Evolutionary conservation across 2,888 invertebrate species (phyloP), one percentile per base, ranked within the genome.

Genomic region (Ennomos fuscantarius): DNA sequence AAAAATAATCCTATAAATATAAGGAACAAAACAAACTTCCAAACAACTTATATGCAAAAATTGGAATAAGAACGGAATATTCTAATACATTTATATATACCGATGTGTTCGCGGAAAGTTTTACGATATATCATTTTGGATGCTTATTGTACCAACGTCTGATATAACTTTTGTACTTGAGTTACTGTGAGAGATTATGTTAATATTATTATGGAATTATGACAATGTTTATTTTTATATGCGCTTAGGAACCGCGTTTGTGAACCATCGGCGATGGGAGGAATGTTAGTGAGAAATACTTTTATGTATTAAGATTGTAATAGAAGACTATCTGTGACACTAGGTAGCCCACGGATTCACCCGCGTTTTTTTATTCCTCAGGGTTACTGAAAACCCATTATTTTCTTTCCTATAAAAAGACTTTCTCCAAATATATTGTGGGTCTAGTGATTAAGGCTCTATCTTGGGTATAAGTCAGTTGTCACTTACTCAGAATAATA

Each of bases 101-200:
- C 74, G 76, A 76, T 81, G 74, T 76, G 73, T 78, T 76, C 75
- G 70, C 68, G 62, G 60, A 73, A 82, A 79, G 71, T 82, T 82
- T 74, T 62, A 62, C 69, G 74, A 78, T 79, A 79, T 74, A 78
- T 79, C 79, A 77, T 73, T 45, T 50, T 44, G 37, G 44, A 57
- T 66, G 61, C 62, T 70, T 72, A 59, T 57, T 63, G 71, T 68
- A 63, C 66, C 65, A 60, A 54, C 62, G 54, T 63, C 48, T 53
- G 61, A 57, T 60, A 69, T 65, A 71, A 68, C 70, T 73, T 68
- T 63, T 59, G 63, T 52, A 60, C 56, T 49, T 56, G 48, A 52
- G 52, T 60, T 61, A 62, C 63, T 55, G 55, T 41, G 48, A 55
- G 57, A 64, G 70, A 68, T 68, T 70, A 70, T 70, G 68, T 54